Base-by-base conservation (phyloP, 2,888 invertebrate species). In the Camponotus fellah region DNA sequence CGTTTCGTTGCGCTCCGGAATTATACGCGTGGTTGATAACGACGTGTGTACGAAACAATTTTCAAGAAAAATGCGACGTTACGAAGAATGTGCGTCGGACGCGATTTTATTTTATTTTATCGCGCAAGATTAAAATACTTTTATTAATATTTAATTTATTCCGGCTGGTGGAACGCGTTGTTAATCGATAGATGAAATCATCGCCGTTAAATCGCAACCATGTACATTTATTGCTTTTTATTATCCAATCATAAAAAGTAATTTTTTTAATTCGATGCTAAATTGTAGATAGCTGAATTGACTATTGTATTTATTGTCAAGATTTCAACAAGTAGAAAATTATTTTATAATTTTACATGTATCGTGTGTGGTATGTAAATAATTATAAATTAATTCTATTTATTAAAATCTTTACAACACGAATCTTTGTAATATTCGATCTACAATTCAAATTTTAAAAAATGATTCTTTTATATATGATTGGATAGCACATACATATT, bases 1-100 rank as follows among this genome's bases (percentile, higher is more conserved):
- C 66, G 14, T 46, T 53, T 66, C 26, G 53, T 53, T 53, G 66
- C 66, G 37, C 17, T 66, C 40, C 12, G 53, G 37, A 6, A 66
- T 76, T 37, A 12, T 40, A 17, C 26, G 46, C 53, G 71, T 10
- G 14, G n/a, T 17, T 26, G 77, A 72, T 53, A 53, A 56, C 26
- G 72, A 49, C 46, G 26, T n/a, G n/a, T 21, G 66, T 4, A 12
- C n/a, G 12, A 10, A 37, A 14, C 46, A 34, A 14, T 75, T 21
- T 26, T 40, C 65, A 10, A 66, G 37, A 26, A 37, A 62, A 64
- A 64, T 32, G 9, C 43, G n/a, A 46, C 14, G 37, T 66, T 66
- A 5, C 10, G 4, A 26, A 34, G 8, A 32, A 32, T 8, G 34
- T 17, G 17, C n/a, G 43, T 46, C 26, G 4, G n/a, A 34, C n/a